Evolutionary conservation across 2,113 vertebrate genomes (phyloP).

Genomic region (Perognathus longimembris): DNA sequence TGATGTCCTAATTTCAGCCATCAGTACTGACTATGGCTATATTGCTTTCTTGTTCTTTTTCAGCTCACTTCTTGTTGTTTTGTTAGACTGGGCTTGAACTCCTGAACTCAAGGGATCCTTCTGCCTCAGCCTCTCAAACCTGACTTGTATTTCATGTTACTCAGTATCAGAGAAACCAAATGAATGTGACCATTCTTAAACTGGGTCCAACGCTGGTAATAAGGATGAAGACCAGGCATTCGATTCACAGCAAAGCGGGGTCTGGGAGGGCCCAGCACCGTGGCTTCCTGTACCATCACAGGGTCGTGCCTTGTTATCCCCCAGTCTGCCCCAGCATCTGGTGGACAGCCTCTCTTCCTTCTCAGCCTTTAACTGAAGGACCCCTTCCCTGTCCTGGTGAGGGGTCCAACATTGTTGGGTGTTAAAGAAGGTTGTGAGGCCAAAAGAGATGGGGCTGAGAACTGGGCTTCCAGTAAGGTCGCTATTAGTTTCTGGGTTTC

Average conservation of each 20-base stretch:
- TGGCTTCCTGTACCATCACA: neutral
- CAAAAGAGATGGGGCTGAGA: fast-evolving
- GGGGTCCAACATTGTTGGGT: neutral
- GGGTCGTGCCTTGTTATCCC: neutral
- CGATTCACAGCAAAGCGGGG: neutral
- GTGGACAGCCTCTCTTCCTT: neutral
- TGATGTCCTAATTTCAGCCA: too few species aligned
- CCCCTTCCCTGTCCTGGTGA: neutral
- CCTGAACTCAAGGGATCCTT: neutral
- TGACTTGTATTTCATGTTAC: neutral
- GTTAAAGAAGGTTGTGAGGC: neutral
- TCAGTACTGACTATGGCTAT: neutral
- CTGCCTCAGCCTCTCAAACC: neutral
- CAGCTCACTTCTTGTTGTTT: too few species aligned
- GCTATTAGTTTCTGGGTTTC: neutral
- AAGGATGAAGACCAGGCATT: neutral
- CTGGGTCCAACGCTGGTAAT: neutral
- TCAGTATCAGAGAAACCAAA: neutral
- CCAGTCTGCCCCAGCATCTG: neutral
- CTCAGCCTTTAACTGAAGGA: neutral
- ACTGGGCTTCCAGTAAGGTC: neutral
- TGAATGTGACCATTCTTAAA: neutral
- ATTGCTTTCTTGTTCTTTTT: neutral
- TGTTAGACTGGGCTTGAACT: neutral
- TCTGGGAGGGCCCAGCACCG: neutral